Percentiles rank a stretch among this genome's conserved stretches.
Conservation (phyloP, 2,113 vertebrate species). For the Tringa solitaria region DNA sequence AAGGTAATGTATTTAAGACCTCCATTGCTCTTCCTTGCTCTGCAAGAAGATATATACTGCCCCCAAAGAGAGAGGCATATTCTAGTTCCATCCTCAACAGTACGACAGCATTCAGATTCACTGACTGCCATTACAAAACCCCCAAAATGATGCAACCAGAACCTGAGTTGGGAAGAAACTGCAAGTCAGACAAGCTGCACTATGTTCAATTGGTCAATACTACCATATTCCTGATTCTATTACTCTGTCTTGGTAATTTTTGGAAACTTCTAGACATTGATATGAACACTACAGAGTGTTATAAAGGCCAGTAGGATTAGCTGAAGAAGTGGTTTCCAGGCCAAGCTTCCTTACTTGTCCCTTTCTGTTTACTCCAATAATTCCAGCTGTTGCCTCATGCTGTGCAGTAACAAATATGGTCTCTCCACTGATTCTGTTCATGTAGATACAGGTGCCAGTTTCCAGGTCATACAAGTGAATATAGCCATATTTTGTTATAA, state of each 20-base stretch:
- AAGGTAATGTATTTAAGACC: not conserved
- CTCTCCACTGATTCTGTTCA: constrained; percentile 98
- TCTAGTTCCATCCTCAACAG: not conserved
- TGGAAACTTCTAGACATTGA: not conserved
- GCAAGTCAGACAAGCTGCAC: not conserved
- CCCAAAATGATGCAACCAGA: not conserved
- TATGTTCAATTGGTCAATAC: not conserved
- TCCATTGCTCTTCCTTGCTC: not conserved
- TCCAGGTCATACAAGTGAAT: constrained; percentile 97
- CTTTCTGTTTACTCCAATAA: constrained; percentile 98
- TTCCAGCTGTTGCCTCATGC: constrained; percentile 96
- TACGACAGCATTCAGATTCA: not conserved
- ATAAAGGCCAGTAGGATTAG: not conserved
- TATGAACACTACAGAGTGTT: not conserved
- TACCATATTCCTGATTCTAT: not conserved
- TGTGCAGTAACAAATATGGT: constrained; percentile 98
- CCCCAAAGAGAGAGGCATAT: too few species aligned
- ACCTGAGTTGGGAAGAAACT: not conserved
- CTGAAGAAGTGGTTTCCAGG: not conserved
- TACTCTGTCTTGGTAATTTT: not conserved
- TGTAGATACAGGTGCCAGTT: constrained; percentile 98
- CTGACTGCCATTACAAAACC: not conserved
- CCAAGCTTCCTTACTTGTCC: constrained; percentile 85
- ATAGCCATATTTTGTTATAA: constrained; percentile 98
- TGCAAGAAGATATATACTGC: not conserved